Conservation (phyloP, 1,140 invertebrate genomes). For the Cyclargus thomasi region DNA sequence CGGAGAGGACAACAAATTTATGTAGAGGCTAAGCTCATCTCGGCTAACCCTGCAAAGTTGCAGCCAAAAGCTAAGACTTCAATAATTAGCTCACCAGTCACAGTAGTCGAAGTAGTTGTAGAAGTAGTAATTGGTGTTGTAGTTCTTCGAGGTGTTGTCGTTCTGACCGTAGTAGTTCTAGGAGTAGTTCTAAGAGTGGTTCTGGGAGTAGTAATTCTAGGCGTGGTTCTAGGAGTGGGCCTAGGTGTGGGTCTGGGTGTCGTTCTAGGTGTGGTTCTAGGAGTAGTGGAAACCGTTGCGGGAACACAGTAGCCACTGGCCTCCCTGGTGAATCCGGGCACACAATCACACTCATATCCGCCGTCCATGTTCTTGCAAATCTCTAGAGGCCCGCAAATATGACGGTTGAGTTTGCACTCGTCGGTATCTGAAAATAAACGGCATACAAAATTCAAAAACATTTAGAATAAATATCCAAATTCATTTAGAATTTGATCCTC, state of each 20-base stretch:
- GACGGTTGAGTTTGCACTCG: slow-evolving; percentile 87
- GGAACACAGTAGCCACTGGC: slow-evolving; percentile 47
- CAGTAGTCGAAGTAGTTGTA: slow-evolving; percentile 24
- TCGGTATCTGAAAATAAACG: slow-evolving; percentile 84
- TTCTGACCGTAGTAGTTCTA: slow-evolving; percentile 28
- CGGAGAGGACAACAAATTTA: no score
- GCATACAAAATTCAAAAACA: not conserved
- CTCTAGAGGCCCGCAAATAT: slow-evolving; percentile 87
- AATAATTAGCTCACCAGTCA: slow-evolving; percentile 16
- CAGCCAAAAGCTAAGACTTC: no score
- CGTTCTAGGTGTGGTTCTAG: slow-evolving; percentile 26
- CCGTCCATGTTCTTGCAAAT: slow-evolving; percentile 86
- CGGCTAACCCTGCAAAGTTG: no score
- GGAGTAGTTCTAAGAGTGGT: slow-evolving; percentile 28
- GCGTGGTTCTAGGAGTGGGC: slow-evolving; percentile 30
- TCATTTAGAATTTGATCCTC: no score
- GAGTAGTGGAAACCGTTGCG: slow-evolving; percentile 26
- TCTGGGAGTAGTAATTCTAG: slow-evolving; percentile 25
- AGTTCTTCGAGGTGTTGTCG: slow-evolving; percentile 26
- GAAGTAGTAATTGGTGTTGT: slow-evolving; percentile 25
- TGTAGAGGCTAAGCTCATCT: no score
- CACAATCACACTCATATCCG: slow-evolving; percentile 72
- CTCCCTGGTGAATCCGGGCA: slow-evolving; percentile 55
- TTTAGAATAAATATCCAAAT: no score
- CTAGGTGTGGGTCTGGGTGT: slow-evolving; percentile 28